Conservation (phyloP, 2,888 invertebrate genomes). For the Heliconius sara region DNA sequence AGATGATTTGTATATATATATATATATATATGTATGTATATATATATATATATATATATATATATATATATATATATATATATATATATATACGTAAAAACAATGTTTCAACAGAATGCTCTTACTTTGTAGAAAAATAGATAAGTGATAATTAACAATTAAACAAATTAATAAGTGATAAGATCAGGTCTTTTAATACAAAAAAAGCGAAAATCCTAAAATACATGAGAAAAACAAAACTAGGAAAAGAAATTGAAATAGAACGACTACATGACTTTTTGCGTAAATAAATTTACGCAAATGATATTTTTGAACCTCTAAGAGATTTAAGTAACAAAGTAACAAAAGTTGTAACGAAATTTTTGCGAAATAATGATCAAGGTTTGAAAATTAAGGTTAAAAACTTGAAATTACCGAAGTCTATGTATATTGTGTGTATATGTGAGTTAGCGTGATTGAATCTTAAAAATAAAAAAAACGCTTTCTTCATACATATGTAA, state of each 20-base stretch:
- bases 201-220: too few relatives aligned
- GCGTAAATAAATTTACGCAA: not conserved
- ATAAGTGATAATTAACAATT: not conserved
- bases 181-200: too few relatives aligned
- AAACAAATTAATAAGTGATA: too few relatives aligned
- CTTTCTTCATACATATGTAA: not conserved
- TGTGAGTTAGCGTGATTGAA: too few relatives aligned
- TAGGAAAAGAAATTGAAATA: too few relatives aligned
- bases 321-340: slow-evolving; percentile 23
- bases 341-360: slow-evolving; percentile 23
- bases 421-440: not conserved
- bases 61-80: too few relatives aligned
- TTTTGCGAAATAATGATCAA: slow-evolving; percentile 25
- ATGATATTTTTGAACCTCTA: slow-evolving; percentile 4
- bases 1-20: too few relatives aligned
- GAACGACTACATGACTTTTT: too few relatives aligned
- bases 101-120: not conserved
- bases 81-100: not conserved
- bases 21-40: too few relatives aligned
- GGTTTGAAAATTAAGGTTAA: slow-evolving; percentile 22
- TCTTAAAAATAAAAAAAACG: not conserved
- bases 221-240: too few relatives aligned
- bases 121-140: not conserved
- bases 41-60: too few relatives aligned
- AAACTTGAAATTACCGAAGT: not conserved